A percentile compares a stretch with the other conserved stretches of the same genome.
phyloP scores from a whole-genome alignment of 2,888 invertebrate genomes.

The Diabrotica balteata region DNA sequence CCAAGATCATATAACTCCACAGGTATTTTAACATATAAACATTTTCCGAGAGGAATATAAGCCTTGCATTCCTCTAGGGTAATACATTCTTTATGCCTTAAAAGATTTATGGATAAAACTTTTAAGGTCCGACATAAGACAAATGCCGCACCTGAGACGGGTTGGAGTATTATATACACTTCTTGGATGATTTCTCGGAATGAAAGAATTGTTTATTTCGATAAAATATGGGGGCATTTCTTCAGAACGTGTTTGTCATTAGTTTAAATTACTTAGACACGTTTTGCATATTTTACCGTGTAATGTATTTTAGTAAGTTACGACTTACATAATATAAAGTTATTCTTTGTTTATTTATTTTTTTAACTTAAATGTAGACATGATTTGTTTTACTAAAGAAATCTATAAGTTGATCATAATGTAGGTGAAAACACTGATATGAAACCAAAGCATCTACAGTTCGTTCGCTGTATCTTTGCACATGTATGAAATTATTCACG shows the following conservation, averaged over 20 bases:
- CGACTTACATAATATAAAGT: no score
- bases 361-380: no score
- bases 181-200: constrained; percentile 27
- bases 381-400: no score
- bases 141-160: constrained; percentile 48
- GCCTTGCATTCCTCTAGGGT: constrained; percentile 44
- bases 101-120: constrained; percentile 51
- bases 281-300: no score
- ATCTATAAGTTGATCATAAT: no score
- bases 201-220: constrained; percentile 26
- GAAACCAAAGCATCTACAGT: no score
- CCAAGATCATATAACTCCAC: constrained; percentile 44
- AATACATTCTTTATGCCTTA: constrained; percentile 50
- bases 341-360: no score
- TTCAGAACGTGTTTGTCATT: constrained; percentile 17
- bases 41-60: constrained; percentile 48
- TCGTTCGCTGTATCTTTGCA: no score
- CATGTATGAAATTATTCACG: no score
- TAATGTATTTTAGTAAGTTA: no score
- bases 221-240: constrained; percentile 18
- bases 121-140: constrained; percentile 45
- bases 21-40: constrained; percentile 49
- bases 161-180: constrained; percentile 26
- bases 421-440: no score
- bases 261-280: constrained; percentile 1